These are phyloP conservation scores for Coccyzus lansbergi DNA, from an alignment of 2,797 vertebrate species.

Conservation along the genomic window DNA sequence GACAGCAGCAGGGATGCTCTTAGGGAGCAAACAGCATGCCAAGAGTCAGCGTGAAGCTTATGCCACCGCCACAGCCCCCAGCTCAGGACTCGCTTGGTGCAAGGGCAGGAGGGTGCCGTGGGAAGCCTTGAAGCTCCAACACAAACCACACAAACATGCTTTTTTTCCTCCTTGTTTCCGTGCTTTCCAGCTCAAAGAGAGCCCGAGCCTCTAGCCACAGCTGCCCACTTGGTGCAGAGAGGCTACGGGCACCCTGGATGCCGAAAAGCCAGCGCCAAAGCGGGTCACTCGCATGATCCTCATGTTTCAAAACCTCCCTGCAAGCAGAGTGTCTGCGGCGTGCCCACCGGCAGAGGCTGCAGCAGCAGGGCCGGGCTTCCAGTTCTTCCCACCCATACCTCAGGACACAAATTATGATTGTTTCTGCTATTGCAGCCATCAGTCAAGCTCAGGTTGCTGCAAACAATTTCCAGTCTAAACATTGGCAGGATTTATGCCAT, in stretches of 20 bases:
- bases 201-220: neutral
- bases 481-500: conserved; percentile 61
- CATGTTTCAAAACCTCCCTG: neutral
- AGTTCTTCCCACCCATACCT: neutral
- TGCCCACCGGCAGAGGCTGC: neutral
- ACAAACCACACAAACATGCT: neutral
- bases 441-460: conserved; percentile 55
- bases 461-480: conserved; percentile 65
- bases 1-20: conserved; percentile 15
- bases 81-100: neutral
- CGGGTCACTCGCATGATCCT: fast-evolving
- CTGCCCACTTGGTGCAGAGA: neutral
- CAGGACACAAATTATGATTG: neutral
- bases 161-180: neutral
- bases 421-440: conserved; percentile 7
- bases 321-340: neutral
- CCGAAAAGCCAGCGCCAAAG: neutral
- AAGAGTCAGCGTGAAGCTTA: conserved; percentile 1
- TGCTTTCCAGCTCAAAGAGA: neutral
- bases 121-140: neutral
- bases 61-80: fast-evolving
- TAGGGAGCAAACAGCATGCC: neutral
- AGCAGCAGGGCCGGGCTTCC: neutral
- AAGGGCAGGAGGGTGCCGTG: neutral
- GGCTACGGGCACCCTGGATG: neutral